phyloP scores from a whole-genome alignment of 2,113 vertebrate genomes.

The Misgurnus anguillicaudatus region DNA sequence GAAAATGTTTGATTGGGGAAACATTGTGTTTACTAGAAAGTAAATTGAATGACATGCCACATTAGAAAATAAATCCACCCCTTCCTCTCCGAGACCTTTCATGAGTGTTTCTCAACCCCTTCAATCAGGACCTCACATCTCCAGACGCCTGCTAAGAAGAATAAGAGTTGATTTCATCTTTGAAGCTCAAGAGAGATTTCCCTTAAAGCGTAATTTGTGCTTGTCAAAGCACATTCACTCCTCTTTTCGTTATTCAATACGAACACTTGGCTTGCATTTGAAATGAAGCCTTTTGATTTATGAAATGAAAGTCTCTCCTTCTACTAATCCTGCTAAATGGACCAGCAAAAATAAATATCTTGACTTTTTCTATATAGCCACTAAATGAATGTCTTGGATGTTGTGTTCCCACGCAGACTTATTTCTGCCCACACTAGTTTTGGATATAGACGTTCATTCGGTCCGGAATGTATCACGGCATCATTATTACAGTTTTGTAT shows the following conservation, averaged over 20 bases:
- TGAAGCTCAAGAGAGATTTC: conserved; percentile 16
- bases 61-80: conserved; percentile 12
- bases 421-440: not conserved
- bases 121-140: conserved; percentile 28
- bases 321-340: conserved; percentile 23
- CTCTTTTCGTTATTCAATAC: conserved; percentile 20
- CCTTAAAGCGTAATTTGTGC: not conserved
- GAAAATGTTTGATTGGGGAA: conserved; percentile 9
- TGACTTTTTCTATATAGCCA: not conserved
- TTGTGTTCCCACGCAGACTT: conserved; percentile 3
- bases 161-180: conserved; percentile 28
- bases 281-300: conserved; percentile 15
- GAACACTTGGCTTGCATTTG: conserved; percentile 2
- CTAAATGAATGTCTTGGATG: not conserved
- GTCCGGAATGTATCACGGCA: conserved; percentile 26
- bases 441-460: conserved; percentile 12
- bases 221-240: conserved; percentile 12
- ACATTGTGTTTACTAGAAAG: not conserved
- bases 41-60: not conserved
- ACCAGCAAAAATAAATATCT: conserved; percentile 21
- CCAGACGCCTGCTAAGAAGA: not conserved
- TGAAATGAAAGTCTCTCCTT: conserved; percentile 4
- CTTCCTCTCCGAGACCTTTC: not conserved
- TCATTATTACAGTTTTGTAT: conserved; percentile 37
- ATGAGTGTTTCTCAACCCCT: conserved; percentile 9